Percentiles rank a stretch among this genome's conserved stretches.
Conservation (phyloP, 2,888 invertebrate genomes). For the Acleris cristana region DNA sequence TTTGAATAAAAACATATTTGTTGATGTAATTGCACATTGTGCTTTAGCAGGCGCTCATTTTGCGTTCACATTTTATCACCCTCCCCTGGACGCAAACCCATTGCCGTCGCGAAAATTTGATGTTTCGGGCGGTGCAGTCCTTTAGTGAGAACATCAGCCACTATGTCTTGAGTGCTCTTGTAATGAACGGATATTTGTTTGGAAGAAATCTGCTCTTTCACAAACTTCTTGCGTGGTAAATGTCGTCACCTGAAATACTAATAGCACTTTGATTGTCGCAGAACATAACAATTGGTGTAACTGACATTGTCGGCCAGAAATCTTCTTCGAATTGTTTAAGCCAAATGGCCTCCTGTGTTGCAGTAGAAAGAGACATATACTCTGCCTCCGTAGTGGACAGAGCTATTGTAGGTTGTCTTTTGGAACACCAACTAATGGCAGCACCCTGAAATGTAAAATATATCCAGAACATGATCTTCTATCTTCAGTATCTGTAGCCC, state of each 20-base stretch:
- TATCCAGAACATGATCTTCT: too few species aligned
- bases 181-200: slow-evolving; percentile 12
- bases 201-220: not conserved
- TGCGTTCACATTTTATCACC: not conserved
- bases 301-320: slow-evolving; percentile 31
- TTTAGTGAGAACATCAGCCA: slow-evolving; percentile 15
- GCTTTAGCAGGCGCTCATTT: too few species aligned
- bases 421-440: too few species aligned
- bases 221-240: slow-evolving; percentile 42
- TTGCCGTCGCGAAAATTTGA: not conserved
- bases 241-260: slow-evolving; percentile 42
- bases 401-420: too few species aligned
- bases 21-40: too few species aligned
- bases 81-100: slow-evolving; percentile 17
- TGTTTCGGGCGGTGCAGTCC: slow-evolving; percentile 18
- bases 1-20: too few species aligned
- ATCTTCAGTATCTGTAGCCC: too few species aligned
- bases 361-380: too few species aligned
- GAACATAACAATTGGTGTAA: slow-evolving; percentile 39
- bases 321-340: slow-evolving; percentile 33
- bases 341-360: too few species aligned
- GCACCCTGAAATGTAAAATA: too few species aligned
- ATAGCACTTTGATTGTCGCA: slow-evolving; percentile 46
- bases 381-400: too few species aligned
- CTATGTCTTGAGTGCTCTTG: slow-evolving; percentile 12